Evolutionary conservation across 1,140 invertebrate genomes (phyloP), one percentile per base, ranked within the genome.

Genomic region (Ctenoplectra terminalis): DNA sequence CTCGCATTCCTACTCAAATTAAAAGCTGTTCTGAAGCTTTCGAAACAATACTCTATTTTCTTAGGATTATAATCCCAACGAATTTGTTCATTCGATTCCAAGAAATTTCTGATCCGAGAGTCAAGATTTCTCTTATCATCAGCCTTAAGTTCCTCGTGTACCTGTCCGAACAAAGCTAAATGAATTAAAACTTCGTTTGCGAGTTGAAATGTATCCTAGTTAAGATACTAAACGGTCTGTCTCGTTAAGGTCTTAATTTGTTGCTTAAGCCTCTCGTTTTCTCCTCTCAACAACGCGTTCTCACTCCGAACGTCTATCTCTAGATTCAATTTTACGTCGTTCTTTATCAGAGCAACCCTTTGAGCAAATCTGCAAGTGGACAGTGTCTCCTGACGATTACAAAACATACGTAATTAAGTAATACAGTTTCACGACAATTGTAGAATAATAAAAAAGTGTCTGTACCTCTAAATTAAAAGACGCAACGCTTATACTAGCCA

Each of bases 311-410:
- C 70, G 76, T 91, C 85, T 23, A 82, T 64, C 37, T 89, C 85
- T 26, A 89, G n/a, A 15, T 87, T 82, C 60, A 90, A 48, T 63
- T 85, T 90, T 31, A 89, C 86, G 40, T 92, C 95, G 85, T 96
- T 96, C 82, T 93, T 95, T 46, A 96, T 95, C 81, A 96, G 90
- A 23, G 95, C 95, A 15, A 96, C 96, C 86, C 96, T 92, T 88
- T 96, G 95, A 7, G 96, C 94, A 93, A 96, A 96, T 85, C 95
- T 93, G 91, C 96, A 96, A 20, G 95, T 96, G 56, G 95, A 96
- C 87, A 96, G 93, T 1, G 95, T 95, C 93, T 96, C 96, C 94
- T 95, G 75, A 71, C 37, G 73, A 85, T 82, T 61, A 75, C 40
- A 77, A 88, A 54, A 58, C 11, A 11, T 79, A 9, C 4, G 1